These are phyloP conservation scores for Chionomys nivalis DNA, from an alignment of 2,113 vertebrate genomes.

Conservation along the genomic window DNA sequence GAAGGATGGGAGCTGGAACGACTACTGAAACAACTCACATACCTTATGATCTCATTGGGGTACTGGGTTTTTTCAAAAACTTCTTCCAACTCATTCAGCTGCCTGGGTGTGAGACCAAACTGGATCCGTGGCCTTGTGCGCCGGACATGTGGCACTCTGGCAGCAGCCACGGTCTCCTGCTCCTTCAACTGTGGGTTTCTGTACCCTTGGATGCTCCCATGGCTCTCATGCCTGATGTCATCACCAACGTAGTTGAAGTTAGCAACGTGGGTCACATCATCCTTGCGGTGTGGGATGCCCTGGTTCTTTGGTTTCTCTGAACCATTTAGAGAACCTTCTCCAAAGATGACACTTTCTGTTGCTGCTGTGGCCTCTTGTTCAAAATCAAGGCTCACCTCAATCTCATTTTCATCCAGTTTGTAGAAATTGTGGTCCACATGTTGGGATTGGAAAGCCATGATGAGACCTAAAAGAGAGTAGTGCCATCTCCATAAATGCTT, in stretches of 20 bases:
- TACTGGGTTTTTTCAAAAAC: too few species aligned
- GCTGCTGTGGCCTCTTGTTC: background rate
- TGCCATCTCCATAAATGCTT: background rate
- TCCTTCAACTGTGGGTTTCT: background rate
- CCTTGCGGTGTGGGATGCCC: too few species aligned
- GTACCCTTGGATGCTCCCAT: background rate
- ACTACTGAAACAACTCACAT: too few species aligned
- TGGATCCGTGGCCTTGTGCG: too few species aligned
- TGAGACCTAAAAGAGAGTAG: background rate
- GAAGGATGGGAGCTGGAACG: too few species aligned
- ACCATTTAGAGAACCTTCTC: background rate
- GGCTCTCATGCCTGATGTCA: background rate
- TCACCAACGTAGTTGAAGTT: rapidly evolving
- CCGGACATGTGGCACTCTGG: background rate
- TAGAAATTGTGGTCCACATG: background rate
- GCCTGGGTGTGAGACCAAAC: too few species aligned
- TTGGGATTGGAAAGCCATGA: background rate
- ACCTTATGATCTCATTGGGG: too few species aligned
- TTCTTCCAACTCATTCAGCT: too few species aligned
- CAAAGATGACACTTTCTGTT: background rate
- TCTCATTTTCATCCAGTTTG: background rate
- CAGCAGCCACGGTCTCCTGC: background rate
- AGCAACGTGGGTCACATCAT: background rate
- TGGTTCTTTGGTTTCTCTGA: background rate
- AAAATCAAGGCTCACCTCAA: background rate